These are phyloP conservation scores for Eristalis tenax DNA, from an alignment of 2,888 invertebrate species.

Conservation along the genomic window DNA sequence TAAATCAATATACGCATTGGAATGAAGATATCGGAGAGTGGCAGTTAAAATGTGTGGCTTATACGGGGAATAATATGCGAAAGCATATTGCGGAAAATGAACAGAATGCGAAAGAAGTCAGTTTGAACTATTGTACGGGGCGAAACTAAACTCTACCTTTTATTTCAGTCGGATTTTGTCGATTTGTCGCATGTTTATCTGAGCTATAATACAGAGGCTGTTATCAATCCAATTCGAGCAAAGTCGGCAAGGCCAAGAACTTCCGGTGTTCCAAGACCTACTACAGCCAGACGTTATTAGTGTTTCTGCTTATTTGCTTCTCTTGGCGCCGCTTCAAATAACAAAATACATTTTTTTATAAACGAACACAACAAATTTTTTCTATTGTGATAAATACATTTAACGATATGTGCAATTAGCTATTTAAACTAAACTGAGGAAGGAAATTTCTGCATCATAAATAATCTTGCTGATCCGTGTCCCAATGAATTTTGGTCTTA, in stretches of 20 bases:
- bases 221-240: constrained; percentile 82
- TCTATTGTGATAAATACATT: background rate
- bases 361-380: background rate
- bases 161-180: constrained; percentile 82
- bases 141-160: background rate
- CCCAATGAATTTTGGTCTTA: too few species aligned
- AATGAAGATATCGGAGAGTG: constrained; percentile 99
- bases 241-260: constrained; percentile 83
- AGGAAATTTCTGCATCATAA: background rate
- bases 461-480: too few species aligned
- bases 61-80: constrained; percentile 99
- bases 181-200: constrained; percentile 87
- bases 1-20: constrained; percentile 96
- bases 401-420: background rate
- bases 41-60: constrained; percentile 98
- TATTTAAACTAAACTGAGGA: background rate
- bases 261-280: constrained; percentile 83
- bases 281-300: constrained; percentile 81
- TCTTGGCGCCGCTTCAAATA: background rate
- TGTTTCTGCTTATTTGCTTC: background rate
- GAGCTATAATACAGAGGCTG: constrained; percentile 84
- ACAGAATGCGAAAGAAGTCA: constrained; percentile 78
- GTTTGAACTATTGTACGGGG: constrained; percentile 15
- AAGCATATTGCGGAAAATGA: constrained; percentile 83
- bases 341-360: background rate